Evolutionary conservation across 2,888 invertebrate species (phyloP).

Genomic region (Tenthredo amoena): DNA sequence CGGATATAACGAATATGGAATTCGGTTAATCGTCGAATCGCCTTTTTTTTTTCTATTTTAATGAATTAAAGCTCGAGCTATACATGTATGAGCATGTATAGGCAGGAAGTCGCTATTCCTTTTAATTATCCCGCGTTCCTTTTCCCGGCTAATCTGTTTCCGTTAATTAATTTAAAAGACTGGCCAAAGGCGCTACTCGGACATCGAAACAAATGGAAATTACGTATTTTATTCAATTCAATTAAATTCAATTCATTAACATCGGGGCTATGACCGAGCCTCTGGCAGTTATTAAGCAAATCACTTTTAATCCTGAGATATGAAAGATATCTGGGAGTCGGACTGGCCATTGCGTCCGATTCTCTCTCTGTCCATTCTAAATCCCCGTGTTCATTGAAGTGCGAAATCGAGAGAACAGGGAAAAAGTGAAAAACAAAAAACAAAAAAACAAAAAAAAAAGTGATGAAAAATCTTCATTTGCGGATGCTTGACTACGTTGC

Average conservation of each 20-base stretch:
- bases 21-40: not conserved
- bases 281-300: conserved; percentile 35
- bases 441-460: not conserved
- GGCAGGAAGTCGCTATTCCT: not conserved
- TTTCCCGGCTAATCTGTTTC: not conserved
- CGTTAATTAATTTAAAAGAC: conserved; percentile 43
- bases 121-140: not conserved
- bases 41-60: not conserved
- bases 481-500: not conserved
- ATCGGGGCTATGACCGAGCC: not conserved
- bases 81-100: not conserved
- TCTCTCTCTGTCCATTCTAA: not conserved
- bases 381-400: not conserved
- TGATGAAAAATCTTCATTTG: conserved; percentile 7
- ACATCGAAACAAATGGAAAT: not conserved
- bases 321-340: not conserved
- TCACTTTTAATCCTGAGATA: conserved; percentile 50
- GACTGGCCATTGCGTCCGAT: not conserved
- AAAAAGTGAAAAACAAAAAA: not conserved
- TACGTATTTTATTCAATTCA: conserved; percentile 20
- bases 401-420: not conserved
- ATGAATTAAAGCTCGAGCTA: not conserved
- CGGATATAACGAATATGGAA: not conserved
- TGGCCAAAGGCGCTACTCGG: not conserved
- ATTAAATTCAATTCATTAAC: conserved; percentile 36